These are phyloP conservation scores for Elephantulus edwardii DNA, from an alignment of 2,113 vertebrate species.

Conservation along the genomic window DNA sequence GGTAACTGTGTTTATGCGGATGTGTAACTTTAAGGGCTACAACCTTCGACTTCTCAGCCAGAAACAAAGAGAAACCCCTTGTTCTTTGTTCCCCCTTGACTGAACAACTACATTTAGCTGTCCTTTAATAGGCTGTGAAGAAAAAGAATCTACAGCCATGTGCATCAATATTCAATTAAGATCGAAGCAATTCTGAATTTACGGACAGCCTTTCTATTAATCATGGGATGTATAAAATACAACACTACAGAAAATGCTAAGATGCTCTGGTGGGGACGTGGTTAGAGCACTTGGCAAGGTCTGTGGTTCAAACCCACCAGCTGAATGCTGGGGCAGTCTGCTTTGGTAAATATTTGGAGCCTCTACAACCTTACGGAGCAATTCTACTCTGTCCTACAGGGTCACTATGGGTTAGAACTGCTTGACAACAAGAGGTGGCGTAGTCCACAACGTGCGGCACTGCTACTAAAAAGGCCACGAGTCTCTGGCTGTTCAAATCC, in stretches of 20 bases:
- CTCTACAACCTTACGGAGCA: not conserved
- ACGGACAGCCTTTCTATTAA: slow-evolving; percentile 11
- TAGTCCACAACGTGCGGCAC: no score
- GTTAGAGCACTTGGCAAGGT: not conserved
- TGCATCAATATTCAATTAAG: slow-evolving; percentile 4
- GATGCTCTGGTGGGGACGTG: not conserved
- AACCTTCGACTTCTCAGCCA: not conserved
- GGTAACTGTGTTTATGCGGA: not conserved
- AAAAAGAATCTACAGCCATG: not conserved
- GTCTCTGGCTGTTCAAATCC: no score
- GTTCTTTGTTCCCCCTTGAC: slow-evolving; percentile 1
- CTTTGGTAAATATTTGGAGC: not conserved
- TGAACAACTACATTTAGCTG: slow-evolving; percentile 11
- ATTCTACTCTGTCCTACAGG: not conserved
- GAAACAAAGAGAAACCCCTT: not conserved
- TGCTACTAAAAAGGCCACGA: no score
- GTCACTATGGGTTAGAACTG: no score
- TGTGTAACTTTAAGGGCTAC: slow-evolving; percentile 4
- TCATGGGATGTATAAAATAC: not conserved
- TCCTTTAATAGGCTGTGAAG: not conserved
- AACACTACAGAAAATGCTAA: not conserved
- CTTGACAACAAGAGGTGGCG: no score
- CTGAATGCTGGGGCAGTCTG: not conserved
- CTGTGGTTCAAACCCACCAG: not conserved
- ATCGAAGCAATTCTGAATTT: slow-evolving; percentile 4